Evolutionary conservation across 2,888 invertebrate species (phyloP), one percentile per base, ranked within the genome.

Genomic region (Aromia moschata): DNA sequence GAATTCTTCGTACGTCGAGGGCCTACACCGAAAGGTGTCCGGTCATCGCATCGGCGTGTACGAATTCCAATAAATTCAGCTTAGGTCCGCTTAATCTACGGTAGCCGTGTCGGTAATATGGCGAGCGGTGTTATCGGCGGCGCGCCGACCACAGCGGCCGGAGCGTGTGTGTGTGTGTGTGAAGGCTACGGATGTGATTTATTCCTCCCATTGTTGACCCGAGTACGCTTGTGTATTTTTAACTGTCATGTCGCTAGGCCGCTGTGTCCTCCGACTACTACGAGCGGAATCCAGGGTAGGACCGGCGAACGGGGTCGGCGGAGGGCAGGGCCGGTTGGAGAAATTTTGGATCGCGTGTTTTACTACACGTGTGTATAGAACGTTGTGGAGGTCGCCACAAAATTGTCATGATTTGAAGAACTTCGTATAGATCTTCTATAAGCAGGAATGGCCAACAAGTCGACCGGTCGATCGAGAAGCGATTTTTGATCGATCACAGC

Each of bases 1-100:
- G 30, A 49, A 52, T 41, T 31, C 31, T 52, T 52, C 31, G 30
- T 40, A 16, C 3, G 31, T 11, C 52, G 52, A 52, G 30, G 52
- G 31, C 37, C 52, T 52, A 49, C 31, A n/a, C n/a, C n/a, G 31
- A 52, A 40, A 40, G 41, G 41, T 52, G 52, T 16, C 25, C 51
- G 43, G 53, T 53, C 47, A 31, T 38, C 37, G 45, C 47, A 31
- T 38, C 37, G 45, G 41, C 51, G 64, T 65, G 45, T 60, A 64
- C 52, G 56, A 69, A 77, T 76, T 72, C 77, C 76, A 77, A 79
- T 79, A 79, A 79, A 79, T 79, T 77, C 75, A 74, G 77, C 76
- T 79, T 79, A 77, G 73, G 74, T 70, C 74, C 73, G 71, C 68
- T 75, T 78, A 79, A 79, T 79, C 79, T 77, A 78, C 79, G 74